Percentiles rank a stretch among this genome's conserved stretches.
phyloP scores from a whole-genome alignment of 2,888 invertebrate genomes.

The Arenicola marina region DNA sequence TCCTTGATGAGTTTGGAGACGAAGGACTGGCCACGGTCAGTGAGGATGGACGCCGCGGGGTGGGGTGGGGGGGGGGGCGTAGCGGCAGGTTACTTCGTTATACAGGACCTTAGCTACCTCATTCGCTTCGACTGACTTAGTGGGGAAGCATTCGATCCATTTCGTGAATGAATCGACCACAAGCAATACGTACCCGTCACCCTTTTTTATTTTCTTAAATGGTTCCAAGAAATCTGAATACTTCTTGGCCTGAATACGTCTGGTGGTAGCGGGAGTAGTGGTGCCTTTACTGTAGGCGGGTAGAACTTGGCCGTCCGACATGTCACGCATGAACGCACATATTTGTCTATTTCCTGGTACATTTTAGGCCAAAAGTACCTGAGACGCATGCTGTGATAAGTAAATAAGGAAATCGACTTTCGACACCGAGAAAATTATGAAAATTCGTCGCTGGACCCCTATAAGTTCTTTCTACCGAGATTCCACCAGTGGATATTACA shows the following conservation, averaged over 20 bases:
- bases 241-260: too few relatives aligned
- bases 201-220: slow-evolving; percentile 23
- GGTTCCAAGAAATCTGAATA: slow-evolving; percentile 27
- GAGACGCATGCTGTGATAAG: slow-evolving; percentile 22
- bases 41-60: too few relatives aligned
- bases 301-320: slow-evolving; percentile 26
- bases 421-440: too few relatives aligned
- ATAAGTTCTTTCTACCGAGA: not conserved
- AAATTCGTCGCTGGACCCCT: too few relatives aligned
- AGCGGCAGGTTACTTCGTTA: not conserved
- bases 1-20: too few relatives aligned
- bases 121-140: not conserved
- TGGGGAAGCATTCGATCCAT: slow-evolving; percentile 32
- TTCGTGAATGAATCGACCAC: slow-evolving; percentile 23
- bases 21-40: too few relatives aligned
- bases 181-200: slow-evolving; percentile 26
- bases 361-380: slow-evolving; percentile 35
- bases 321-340: slow-evolving; percentile 24
- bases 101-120: not conserved
- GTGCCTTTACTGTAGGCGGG: slow-evolving; percentile 16
- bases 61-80: too few relatives aligned
- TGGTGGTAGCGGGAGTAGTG: slow-evolving; percentile 26
- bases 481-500: not conserved
- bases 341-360: slow-evolving; percentile 23
- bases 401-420: too few relatives aligned